Base-by-base conservation (phyloP, 1,140 invertebrate genomes). In the Zaprionus tsacasi region DNA sequence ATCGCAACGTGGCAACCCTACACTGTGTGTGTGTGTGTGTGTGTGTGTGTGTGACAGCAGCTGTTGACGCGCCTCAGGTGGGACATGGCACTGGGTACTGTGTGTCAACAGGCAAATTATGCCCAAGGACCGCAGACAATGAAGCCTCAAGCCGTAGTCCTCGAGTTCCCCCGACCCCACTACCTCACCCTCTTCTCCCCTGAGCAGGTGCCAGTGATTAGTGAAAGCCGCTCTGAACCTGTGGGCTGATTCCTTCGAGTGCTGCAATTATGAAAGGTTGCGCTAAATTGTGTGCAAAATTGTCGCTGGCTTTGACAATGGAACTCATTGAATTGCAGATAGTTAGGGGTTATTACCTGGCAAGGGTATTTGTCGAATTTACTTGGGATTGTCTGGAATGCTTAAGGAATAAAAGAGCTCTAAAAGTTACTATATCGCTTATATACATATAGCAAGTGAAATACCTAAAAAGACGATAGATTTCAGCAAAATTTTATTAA, bases 51-150 rank as follows among this genome's bases (percentile, higher is more conserved):
- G 45, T 72, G 70, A 76, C 63, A 71, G 55, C 36, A 50, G 57
- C 60, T 76, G 73, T 76, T 76, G 73, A 76, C 69, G 69, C 48
- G 69, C 57, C 69, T 59, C 61, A 66, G 69, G 56, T 72, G 69
- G 70, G 57, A 65, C 48, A 66, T 35, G 30, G 17, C 45, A 38
- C 48, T 21, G 55, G 70, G 50, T 71, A 73, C 21, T 21, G 21
- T 21, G 21, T 76, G 74, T 76, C 74, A 76, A 76, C 69, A 67
- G 74, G 63, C 69, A 72, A 76, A 76, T 76, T 76, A 76, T 73
- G 69, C 61, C 69, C 55, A 56, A 60, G 69, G 55, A 66, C 54
- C 60, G 57, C 60, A 71, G 69, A 71, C 68, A 76, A 71, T 65
- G 60, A 65, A 72, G 40, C 13, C 40, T 43, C 40, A 43, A 43